Conservation (phyloP, 2,888 invertebrate species). For the Tridacna gigas region DNA sequence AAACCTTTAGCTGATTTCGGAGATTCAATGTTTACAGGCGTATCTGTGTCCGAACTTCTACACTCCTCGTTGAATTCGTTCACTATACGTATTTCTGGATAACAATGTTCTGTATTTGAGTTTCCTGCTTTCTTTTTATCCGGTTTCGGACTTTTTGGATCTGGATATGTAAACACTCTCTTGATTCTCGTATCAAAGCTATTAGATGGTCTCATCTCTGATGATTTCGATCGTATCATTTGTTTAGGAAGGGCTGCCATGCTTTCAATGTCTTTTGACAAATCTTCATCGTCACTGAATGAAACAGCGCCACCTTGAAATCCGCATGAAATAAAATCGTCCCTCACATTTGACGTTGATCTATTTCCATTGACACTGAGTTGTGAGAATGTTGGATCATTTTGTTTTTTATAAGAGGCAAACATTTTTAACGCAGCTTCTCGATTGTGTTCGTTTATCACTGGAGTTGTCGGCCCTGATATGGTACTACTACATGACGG, state of each 20-base stretch:
- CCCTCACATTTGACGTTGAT: neutral
- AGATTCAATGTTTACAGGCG: neutral
- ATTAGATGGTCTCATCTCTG: constrained; percentile 15
- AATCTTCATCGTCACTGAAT: constrained; percentile 25
- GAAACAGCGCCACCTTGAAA: constrained; percentile 50
- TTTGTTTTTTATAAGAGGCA: constrained; percentile 69
- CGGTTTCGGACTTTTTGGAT: neutral
- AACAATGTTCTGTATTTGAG: constrained; percentile 38
- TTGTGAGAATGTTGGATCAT: neutral
- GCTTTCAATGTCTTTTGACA: constrained; percentile 14
- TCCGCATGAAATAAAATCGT: constrained; percentile 35
- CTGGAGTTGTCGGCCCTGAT: constrained; percentile 52
- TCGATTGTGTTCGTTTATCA: constrained; percentile 48
- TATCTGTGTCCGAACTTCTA: constrained; percentile 9
- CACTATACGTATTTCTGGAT: constrained; percentile 55
- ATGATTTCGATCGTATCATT: constrained; percentile 23
- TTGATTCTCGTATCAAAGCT: neutral
- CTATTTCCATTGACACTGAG: neutral
- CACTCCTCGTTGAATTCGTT: constrained; percentile 47
- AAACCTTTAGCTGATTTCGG: neutral
- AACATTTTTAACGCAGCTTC: constrained; percentile 72
- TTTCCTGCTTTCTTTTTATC: neutral
- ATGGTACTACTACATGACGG: neutral
- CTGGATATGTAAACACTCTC: constrained; percentile 1
- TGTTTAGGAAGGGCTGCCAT: constrained; percentile 34